Base-by-base conservation (phyloP, 2,888 invertebrate genomes). In the Rhopalosiphum nymphaeae region DNA sequence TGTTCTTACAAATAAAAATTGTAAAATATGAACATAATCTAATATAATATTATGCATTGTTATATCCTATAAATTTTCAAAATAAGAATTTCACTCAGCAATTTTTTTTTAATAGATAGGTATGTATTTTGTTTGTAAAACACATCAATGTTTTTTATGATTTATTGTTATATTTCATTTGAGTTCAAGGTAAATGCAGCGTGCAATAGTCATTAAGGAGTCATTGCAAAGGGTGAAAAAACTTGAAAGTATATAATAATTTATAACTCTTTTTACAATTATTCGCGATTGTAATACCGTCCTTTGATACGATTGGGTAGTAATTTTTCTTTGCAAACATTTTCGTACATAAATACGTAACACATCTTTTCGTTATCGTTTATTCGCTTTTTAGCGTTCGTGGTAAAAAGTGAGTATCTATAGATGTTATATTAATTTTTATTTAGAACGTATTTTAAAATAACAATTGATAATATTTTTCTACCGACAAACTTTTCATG, bases 191-290 rank as follows among this genome's bases (percentile, higher is more conserved):
- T 57, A 13, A 86, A 25, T 46, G 46, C 11, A 16, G 13, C 10
- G 44, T 26, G 10, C 29, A 13, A 10, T 84, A 57, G 46, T 91
- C 46, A 85, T 91, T 86, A 85, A 91, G 13, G 26, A 86, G 91
- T 46, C 85, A 46, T 46, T 57, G 44, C 7, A 88, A 92, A 92
- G 49, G 87, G 53, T 46, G 86, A 53, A 92, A 87, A 89, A 56
- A 93, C 84, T 44, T 44, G 25, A 89, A 93, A 93, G 89, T 89
- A 53, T 53, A 5, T 53, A 53, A 93, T 42, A 67, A 93, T 93
- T 93, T 93, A 89, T 93, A 56, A 89, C 56, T 42, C 26, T 93
- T 93, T 88, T 84, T 44, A 44, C n/a, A 56, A 25, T 89, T 93
- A 89, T 93, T 84, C 16, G 49, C 46, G 26, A 67, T 89, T 84